Base-by-base conservation (phyloP, 64 coral and sea anemone genomes). In the Actinia equina region DNA sequence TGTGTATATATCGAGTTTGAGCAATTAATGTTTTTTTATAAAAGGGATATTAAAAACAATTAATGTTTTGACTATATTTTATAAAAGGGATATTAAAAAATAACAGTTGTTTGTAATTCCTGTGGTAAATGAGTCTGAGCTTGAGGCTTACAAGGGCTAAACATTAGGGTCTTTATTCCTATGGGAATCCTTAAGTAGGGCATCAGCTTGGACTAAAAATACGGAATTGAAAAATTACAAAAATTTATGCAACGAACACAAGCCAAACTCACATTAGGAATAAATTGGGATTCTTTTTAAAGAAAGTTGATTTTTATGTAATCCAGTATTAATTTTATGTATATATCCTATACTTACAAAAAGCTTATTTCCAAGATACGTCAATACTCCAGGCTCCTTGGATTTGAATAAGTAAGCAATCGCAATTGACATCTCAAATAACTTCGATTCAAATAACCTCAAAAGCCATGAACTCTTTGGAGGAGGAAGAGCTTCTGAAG, bases 361-460 rank as follows among this genome's bases (percentile, higher is more conserved):
- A 0, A 99, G 86, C 65, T 99, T 99, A 56, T 99, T 99, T 76
- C 97, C 97, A 82, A 99, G 93, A 46, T 99, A 99, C 56, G 97
- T 88, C 11, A 95, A 82, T 12, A 99, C 97, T 42, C 97, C 97
- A 26, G 93, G 93, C 88, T 99, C 97, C 59, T 99, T 99, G 44
- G 97, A 99, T 43, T 99, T 95, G 74, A 99, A 99, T 64, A 99
- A 87, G 63, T 99, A 99, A 77, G 97, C 93, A 44, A 99, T 95
- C 22, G 97, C 97, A 86, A 99, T 99, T 30, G 97, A 99, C 97
- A 99, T 99, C 58, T 99, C 93, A 88, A 99, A 99, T 19, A 99
- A 85, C 64, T 99, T 99, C 0, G 97, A 99, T 52, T 99, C 97
- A 91, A 99, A 99, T 16, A 99, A 80, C 16, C 97, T 71, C 44